A percentile compares a stretch with the other conserved stretches of the same genome.
phyloP scores from a whole-genome alignment of 2,888 invertebrate genomes.

The Chelonus formosanus region DNA sequence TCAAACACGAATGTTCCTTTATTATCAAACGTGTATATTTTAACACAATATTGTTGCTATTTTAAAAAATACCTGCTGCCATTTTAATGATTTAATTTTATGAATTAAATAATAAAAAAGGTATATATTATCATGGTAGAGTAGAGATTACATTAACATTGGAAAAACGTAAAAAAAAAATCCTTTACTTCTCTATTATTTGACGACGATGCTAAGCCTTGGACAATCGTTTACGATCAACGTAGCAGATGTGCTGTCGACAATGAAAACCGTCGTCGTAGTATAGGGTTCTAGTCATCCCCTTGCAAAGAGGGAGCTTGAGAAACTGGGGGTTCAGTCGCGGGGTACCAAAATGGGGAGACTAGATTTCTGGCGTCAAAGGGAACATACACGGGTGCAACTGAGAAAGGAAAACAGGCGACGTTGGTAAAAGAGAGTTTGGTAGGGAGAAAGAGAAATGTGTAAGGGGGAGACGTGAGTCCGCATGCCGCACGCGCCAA shows the following conservation, averaged over 20 bases:
- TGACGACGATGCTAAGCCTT: conserved; percentile 48
- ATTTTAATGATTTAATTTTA: too few species aligned
- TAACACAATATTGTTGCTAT: too few species aligned
- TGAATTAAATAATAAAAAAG: too few species aligned
- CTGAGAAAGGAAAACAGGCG: conserved; percentile 31
- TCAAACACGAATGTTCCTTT: conserved; percentile 42
- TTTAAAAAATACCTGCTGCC: too few species aligned
- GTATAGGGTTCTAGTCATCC: conserved; percentile 20
- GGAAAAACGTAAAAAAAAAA: conserved; percentile 3
- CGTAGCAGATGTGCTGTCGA: conserved; percentile 64
- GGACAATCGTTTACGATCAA: conserved; percentile 62
- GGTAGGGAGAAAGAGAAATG: conserved; percentile 23
- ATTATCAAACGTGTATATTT: too few species aligned
- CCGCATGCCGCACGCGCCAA: conserved; percentile 64
- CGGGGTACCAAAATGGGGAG: conserved; percentile 39
- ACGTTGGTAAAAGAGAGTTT: conserved; percentile 40
- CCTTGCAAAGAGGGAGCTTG: conserved; percentile 39
- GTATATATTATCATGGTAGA: too few species aligned
- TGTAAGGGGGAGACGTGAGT: conserved; percentile 47
- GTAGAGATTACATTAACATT: not conserved
- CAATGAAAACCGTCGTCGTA: conserved; percentile 53
- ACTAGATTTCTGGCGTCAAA: conserved; percentile 13
- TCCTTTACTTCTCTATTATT: not conserved
- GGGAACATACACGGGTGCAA: conserved; percentile 34
- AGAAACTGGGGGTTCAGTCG: conserved; percentile 33